Evolutionary conservation across 2,113 vertebrate genomes (phyloP).

Genomic region (Fukomys damarensis): DNA sequence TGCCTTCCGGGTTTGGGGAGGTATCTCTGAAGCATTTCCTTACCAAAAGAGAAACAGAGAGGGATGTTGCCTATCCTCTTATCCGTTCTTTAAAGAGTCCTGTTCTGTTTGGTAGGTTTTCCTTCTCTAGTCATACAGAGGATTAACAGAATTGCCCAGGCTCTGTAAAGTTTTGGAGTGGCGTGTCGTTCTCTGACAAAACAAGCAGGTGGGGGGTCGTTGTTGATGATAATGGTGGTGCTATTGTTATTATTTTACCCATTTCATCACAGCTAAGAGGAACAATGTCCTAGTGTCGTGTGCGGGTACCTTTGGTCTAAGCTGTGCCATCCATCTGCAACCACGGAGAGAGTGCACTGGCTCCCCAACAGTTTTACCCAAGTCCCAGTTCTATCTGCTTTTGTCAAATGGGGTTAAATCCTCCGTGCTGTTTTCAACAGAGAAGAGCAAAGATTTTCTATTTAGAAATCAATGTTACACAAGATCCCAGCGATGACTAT

Average conservation of each 20-base stretch:
- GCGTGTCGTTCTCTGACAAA: background rate
- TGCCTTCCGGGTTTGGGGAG: constrained; percentile 28
- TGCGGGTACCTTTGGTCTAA: background rate
- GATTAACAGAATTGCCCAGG: background rate
- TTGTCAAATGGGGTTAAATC: background rate
- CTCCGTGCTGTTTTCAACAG: background rate
- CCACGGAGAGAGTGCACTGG: background rate
- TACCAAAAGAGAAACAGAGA: background rate
- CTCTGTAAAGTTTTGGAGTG: background rate
- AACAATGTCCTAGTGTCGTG: background rate
- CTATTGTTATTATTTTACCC: background rate
- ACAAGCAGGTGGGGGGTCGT: background rate
- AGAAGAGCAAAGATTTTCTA: constrained; percentile 14
- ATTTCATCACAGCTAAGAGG: background rate
- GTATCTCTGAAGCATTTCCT: constrained; percentile 1
- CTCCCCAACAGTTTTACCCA: background rate
- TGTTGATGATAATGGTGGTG: background rate
- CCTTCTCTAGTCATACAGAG: background rate
- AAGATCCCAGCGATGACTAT: no score
- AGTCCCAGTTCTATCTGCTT: background rate
- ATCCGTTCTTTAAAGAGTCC: background rate
- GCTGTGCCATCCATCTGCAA: background rate
- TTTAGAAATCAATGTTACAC: background rate
- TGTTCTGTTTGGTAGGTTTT: background rate
- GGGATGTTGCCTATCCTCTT: background rate